Conservation (phyloP, 2,113 vertebrate species). For the Xenopus tropicalis region UCB_Xtro_10.0 CM004447.2:118823001-118823500, state of each 20-base stretch:
- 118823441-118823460: too few species aligned
- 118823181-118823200: constrained; percentile 5
- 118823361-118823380: too few species aligned
- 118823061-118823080: constrained; percentile 49
- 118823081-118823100: constrained; percentile 51
- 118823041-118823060: constrained; percentile 39
- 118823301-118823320: too few species aligned
- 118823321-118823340: too few species aligned
- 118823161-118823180: constrained; percentile 28
- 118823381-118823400: too few species aligned
- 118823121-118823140: constrained; percentile 53
- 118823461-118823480: too few species aligned
- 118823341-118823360: too few species aligned
- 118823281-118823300: too few species aligned
- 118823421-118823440: too few species aligned
- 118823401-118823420: too few species aligned
- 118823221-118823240: constrained; percentile 4
- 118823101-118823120: constrained; percentile 48
- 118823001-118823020: too few species aligned
- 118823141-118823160: constrained; percentile 46
- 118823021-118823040: constrained; percentile 40
- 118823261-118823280: not conserved
- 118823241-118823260: not conserved
- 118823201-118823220: not conserved
- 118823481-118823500: too few species aligned